Percentiles rank a stretch among this genome's conserved stretches.
Conservation (phyloP, 2,113 vertebrate genomes). For the Oncorhynchus keta region DNA sequence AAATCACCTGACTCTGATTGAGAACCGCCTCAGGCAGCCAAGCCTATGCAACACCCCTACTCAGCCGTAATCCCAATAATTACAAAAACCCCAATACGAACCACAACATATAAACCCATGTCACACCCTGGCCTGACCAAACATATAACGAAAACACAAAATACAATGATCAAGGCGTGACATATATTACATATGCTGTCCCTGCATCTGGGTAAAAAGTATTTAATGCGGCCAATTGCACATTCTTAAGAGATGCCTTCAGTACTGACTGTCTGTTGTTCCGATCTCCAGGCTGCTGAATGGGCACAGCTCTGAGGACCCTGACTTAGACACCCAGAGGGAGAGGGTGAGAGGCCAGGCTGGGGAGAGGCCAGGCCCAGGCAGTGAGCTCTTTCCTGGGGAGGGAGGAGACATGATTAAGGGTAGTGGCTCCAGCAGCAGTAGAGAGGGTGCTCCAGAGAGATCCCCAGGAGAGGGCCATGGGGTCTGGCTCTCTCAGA, state of each 20-base stretch:
- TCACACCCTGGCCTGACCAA: too few species aligned
- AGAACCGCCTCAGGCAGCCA: too few species aligned
- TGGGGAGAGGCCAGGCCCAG: not conserved
- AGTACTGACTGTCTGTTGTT: not conserved
- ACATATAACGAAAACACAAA: too few species aligned
- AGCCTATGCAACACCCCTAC: too few species aligned
- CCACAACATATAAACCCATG: too few species aligned
- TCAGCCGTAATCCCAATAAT: too few species aligned
- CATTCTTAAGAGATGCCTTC: not conserved
- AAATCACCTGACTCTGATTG: too few species aligned
- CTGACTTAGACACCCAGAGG: constrained; percentile 16
- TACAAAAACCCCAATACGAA: too few species aligned
- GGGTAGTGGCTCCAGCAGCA: not conserved
- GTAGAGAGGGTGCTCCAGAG: not conserved
- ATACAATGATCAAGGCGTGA: too few species aligned
- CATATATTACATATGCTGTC: too few species aligned
- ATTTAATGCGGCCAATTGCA: too few species aligned
- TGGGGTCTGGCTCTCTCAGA: not conserved
- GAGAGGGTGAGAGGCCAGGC: not conserved
- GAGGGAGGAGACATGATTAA: not conserved
- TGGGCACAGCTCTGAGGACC: constrained; percentile 16
- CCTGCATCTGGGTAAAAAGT: too few species aligned
- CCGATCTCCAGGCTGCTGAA: constrained; percentile 57
- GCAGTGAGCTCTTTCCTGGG: not conserved
- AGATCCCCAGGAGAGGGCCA: not conserved